These are phyloP conservation scores for Elaphurus davidianus DNA, from an alignment of 2,113 vertebrate species.

Conservation along the genomic window DNA sequence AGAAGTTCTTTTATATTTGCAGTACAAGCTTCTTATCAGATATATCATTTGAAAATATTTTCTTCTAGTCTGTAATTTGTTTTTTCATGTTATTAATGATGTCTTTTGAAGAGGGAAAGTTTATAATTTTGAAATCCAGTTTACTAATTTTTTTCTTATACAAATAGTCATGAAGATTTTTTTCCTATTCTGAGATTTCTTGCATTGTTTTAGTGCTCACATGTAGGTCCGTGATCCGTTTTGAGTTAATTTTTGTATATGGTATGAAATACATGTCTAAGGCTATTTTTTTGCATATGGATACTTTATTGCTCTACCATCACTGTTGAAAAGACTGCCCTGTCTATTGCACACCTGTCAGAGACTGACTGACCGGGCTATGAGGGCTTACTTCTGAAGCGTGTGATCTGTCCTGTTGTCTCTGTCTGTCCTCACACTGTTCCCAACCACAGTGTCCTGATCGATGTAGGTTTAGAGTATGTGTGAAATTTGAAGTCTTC, in stretches of 20 bases:
- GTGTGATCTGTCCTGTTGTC: neutral
- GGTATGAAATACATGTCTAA: neutral
- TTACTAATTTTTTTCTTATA: neutral
- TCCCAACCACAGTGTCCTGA: neutral
- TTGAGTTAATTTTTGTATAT: neutral
- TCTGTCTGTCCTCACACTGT: neutral
- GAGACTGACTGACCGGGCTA: neutral
- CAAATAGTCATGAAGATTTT: neutral
- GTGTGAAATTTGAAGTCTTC: constrained; percentile 15
- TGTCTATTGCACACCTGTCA: neutral
- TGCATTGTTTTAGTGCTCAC: neutral
- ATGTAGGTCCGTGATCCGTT: neutral
- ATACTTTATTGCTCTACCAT: neutral
- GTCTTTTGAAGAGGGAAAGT: neutral
- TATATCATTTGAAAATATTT: neutral
- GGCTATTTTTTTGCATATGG: neutral
- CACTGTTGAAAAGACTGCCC: neutral
- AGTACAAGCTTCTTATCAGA: neutral
- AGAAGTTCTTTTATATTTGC: neutral
- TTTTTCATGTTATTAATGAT: neutral
- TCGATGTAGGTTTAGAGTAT: neutral
- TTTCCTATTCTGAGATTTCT: neutral
- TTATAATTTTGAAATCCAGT: neutral
- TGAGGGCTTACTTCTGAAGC: neutral
- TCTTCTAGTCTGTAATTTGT: neutral